Evolutionary conservation across 1,140 invertebrate species (phyloP).

Genomic region (Thaumetopoea pityocampa): DNA sequence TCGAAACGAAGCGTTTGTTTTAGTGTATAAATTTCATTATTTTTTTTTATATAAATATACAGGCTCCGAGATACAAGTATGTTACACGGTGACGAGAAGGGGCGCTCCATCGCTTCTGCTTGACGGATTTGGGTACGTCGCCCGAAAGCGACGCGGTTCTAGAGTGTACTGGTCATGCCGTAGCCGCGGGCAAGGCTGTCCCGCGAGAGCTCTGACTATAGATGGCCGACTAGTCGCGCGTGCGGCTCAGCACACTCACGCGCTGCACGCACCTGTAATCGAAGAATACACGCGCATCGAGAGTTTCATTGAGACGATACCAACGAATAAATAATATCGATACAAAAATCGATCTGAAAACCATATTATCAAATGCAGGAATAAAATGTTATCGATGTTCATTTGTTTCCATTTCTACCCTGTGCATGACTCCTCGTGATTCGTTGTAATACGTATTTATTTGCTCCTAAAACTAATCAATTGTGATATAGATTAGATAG

Average conservation of each 20-base stretch:
- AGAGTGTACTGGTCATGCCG: conserved; percentile 65
- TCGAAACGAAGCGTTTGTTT: background rate
- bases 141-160: conserved; percentile 50
- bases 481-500: too few relatives aligned
- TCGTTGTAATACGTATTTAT: too few relatives aligned
- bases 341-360: too few relatives aligned
- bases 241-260: conserved; percentile 41
- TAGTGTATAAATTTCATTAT: background rate
- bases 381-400: too few relatives aligned
- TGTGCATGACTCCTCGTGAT: too few relatives aligned
- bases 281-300: conserved; percentile 47
- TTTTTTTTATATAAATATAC: conserved; percentile 5
- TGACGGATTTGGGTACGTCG: conserved; percentile 50
- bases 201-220: conserved; percentile 48
- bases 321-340: conserved; percentile 20
- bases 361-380: too few relatives aligned
- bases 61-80: conserved; percentile 22
- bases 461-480: too few relatives aligned
- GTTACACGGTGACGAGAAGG: conserved; percentile 54
- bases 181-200: conserved; percentile 37
- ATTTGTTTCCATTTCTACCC: too few relatives aligned
- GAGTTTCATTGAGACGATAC: conserved; percentile 57
- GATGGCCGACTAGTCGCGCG: conserved; percentile 39
- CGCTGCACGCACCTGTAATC: conserved; percentile 28
- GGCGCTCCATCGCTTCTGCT: conserved; percentile 56